Percentiles rank a stretch among this genome's conserved stretches.
Conservation (phyloP, 92 coral and sea anemone species). For the Palythoa caribaeorum region DNA sequence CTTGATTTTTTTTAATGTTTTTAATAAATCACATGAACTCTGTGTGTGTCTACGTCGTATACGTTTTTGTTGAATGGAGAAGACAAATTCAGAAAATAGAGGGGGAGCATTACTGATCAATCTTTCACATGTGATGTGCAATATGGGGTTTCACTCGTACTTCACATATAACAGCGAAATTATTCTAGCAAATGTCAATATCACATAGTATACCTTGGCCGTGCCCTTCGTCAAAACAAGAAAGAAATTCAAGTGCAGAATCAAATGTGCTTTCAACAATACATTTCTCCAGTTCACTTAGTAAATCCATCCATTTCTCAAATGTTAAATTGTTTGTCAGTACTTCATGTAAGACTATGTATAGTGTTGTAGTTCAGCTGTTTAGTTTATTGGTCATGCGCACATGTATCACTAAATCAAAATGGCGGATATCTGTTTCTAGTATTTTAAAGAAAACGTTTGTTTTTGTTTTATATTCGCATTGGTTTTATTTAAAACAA, state of each 20-base stretch:
- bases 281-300: slow-evolving; percentile 7
- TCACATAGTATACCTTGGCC: not conserved
- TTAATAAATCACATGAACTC: too few relatives aligned
- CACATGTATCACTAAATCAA: not conserved
- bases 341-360: not conserved
- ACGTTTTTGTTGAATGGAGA: too few relatives aligned
- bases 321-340: not conserved
- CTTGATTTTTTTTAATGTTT: too few relatives aligned
- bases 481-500: not conserved
- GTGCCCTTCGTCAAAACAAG: slow-evolving; percentile 50
- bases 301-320: slow-evolving; percentile 27
- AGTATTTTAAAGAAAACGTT: not conserved
- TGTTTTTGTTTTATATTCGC: not conserved
- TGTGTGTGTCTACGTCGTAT: too few relatives aligned
- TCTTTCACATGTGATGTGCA: too few relatives aligned
- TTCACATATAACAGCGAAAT: not conserved
- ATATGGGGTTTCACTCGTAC: not conserved
- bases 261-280: slow-evolving; percentile 52
- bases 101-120: too few relatives aligned
- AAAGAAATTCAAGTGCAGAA: slow-evolving; percentile 64
- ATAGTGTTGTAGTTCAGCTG: not conserved
- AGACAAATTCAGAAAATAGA: too few relatives aligned
- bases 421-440: not conserved
- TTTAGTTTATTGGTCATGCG: not conserved
- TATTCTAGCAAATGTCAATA: not conserved